A percentile compares a stretch with the other conserved stretches of the same genome.
phyloP scores from a whole-genome alignment of 2,797 vertebrate species.

The Pagetopsis macropterus region DNA sequence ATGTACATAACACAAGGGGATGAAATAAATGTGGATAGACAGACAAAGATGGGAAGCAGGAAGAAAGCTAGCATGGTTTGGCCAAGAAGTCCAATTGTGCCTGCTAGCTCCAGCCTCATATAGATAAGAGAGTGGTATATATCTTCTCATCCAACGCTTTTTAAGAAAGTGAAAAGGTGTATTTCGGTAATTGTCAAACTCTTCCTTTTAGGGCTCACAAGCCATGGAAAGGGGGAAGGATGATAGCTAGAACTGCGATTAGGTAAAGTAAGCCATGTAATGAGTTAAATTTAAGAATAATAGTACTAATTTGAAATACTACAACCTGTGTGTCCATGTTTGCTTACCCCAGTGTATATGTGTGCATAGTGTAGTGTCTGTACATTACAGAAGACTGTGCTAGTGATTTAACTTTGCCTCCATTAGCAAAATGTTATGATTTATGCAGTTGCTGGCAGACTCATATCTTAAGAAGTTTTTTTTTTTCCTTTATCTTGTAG shows the following conservation, averaged over 20 bases:
- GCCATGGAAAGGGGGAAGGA: background rate
- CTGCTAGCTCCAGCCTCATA: background rate
- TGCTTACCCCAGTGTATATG: background rate
- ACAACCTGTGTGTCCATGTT: background rate
- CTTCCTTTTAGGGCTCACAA: background rate
- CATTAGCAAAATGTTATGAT: conserved; percentile 95
- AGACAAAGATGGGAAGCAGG: background rate
- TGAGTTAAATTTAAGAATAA: background rate
- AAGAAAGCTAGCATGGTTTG: background rate
- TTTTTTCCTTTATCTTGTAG: conserved; percentile 77
- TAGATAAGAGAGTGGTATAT: background rate
- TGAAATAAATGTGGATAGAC: background rate
- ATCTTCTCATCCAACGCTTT: background rate
- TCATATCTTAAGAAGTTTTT: conserved; percentile 93
- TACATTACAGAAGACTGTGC: conserved; percentile 11
- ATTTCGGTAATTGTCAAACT: background rate
- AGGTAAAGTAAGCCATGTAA: background rate
- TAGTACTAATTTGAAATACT: background rate
- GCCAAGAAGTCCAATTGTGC: background rate
- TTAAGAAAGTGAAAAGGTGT: background rate
- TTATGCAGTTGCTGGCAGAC: conserved; percentile 91
- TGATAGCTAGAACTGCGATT: background rate
- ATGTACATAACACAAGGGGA: background rate
- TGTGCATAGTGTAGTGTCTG: background rate
- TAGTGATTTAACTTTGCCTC: conserved; percentile 83